A percentile compares a stretch with the other conserved stretches of the same genome.
Evolutionary conservation across 2,888 invertebrate genomes (phyloP).

Genomic region (Drosophila maculinotata): DNA sequence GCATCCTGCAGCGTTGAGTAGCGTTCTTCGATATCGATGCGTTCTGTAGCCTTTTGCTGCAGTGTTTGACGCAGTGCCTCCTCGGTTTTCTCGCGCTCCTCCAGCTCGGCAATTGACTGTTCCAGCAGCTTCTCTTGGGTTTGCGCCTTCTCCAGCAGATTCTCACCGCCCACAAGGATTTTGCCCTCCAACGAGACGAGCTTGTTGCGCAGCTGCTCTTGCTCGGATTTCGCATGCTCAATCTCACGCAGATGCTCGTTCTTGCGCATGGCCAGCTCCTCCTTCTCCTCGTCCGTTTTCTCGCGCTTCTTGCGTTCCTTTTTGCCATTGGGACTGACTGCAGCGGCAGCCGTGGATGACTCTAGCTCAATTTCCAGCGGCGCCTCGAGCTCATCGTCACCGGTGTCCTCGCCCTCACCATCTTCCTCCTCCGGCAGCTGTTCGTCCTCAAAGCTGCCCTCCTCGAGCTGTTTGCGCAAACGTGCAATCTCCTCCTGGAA

Average conservation of each 20-base stretch:
- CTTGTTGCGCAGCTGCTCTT: constrained; percentile 93
- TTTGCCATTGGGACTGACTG: constrained; percentile 82
- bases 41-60: constrained; percentile 96
- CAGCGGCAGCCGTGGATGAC: constrained; percentile 85
- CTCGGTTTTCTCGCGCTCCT: constrained; percentile 91
- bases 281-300: constrained; percentile 87
- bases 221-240: constrained; percentile 91
- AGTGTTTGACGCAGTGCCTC: constrained; percentile 92
- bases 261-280: constrained; percentile 88
- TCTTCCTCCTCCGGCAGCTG: constrained; percentile 67
- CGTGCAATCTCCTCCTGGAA: constrained; percentile 99
- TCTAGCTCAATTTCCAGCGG: constrained; percentile 85
- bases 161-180: constrained; percentile 98
- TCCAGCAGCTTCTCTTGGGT: constrained; percentile 95
- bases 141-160: constrained; percentile 98
- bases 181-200: constrained; percentile 96
- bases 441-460: constrained; percentile 86
- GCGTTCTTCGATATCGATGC: constrained; percentile 96
- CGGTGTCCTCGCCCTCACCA: constrained; percentile 80
- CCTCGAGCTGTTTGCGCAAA: constrained; percentile 93
- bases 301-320: constrained; percentile 86
- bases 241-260: constrained; percentile 91
- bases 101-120: constrained; percentile 93
- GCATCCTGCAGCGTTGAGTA: constrained; percentile 98
- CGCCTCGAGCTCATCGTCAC: constrained; percentile 77